Base-by-base conservation (phyloP, 2,113 vertebrate genomes). In the Brienomyrus longianalis region DNA sequence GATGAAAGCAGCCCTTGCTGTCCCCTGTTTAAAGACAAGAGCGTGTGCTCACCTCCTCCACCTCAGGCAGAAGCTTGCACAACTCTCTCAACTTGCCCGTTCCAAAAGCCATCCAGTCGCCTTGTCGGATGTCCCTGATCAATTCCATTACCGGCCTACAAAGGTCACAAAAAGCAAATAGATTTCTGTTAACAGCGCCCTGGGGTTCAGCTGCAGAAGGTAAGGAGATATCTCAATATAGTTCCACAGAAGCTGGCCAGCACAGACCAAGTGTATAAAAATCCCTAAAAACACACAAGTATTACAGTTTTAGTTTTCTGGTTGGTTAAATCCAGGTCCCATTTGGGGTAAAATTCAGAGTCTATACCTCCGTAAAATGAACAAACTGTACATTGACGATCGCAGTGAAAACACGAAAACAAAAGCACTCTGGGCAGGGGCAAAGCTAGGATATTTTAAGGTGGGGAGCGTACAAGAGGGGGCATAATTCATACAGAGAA, bases 81-180 rank as follows among this genome's bases (percentile, higher is more conserved):
- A 97, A 95, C 83, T 96, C 96, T 54, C 92, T 94, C 0, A 97
- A 93, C 92, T 95, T 96, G n/a, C 95, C 96, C 0, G 94, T 62
- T 88, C 94, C 95, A 23, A 96, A 97, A n/a, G 90, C 84, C 0
- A 91, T 92, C 90, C 95, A 95, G n/a, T 93, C 94, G 0, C 96
- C 96, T 0, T 93, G 90, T 90, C 47, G 86, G 31, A 97, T 93
- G 74, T 96, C 96, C 1, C 93, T 91, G 1, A 96, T 39, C 3
- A 96, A 93, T 66, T 95, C 93, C 13, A 15, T 8, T 31, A 95
- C 88, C 0, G 95, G 94, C 93, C 96, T 97, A 90, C 21, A 89
- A 88, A 86, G 31, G 74, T 85, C 47, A 3, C 83, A 6, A n/a
- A 9, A 39, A n/a, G 23, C 47, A 48, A 21, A 48, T 45, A 5